Evolutionary conservation across 2,797 vertebrate species (phyloP), one percentile per base, ranked within the genome.

Genomic region (Sebastolobus alascanus): DNA sequence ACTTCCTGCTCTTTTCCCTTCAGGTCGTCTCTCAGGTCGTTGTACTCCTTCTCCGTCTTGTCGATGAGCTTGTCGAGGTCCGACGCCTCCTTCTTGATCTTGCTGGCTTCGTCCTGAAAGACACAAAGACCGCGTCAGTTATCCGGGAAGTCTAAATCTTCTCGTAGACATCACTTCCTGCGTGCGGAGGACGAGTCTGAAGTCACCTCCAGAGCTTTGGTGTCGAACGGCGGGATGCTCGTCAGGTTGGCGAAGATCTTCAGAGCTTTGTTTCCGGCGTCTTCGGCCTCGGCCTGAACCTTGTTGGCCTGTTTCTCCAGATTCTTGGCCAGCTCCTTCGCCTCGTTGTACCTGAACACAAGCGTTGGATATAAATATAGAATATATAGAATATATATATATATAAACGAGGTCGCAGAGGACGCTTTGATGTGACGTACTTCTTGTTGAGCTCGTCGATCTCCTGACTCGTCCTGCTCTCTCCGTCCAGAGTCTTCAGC

Each of bases 211-310:
- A 99, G 94, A 0, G 95, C 91, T 0, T 91, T 94, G 4, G 97
- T 96, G 93, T 98, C 95, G 16, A 99, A 90, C 0, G 93, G 52
- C 0, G 97, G 96, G n/a, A 99, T 91, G 88, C 96, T 96, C 70
- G 97, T 96, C 54, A 99, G 96, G 69, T 98, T 99, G 77, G 98
- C 98, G 0, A 98, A 97, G 85, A 99, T 98, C 93, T 98, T 96
- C 79, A 98, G 83, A 1, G 98, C 98, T 69, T 94, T 97, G 84
- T 97, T 95, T 6, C 97, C 97, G 0, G 97, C 98, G 73, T 97
- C 96, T 46, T 97, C 96, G 5, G 98, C 98, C 85, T 99, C 97
- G 0, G 89, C 92, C 9, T 97, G 96, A 0, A 99, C 96, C 68
- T 96, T 97, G 88, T 72, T 95, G 38, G 98, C 98, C 86, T 99